Percentiles rank a stretch among this genome's conserved stretches.
These are phyloP conservation scores for Xestia c-nigrum DNA, from an alignment of 2,888 invertebrate genomes.

Conservation along the genomic window DNA sequence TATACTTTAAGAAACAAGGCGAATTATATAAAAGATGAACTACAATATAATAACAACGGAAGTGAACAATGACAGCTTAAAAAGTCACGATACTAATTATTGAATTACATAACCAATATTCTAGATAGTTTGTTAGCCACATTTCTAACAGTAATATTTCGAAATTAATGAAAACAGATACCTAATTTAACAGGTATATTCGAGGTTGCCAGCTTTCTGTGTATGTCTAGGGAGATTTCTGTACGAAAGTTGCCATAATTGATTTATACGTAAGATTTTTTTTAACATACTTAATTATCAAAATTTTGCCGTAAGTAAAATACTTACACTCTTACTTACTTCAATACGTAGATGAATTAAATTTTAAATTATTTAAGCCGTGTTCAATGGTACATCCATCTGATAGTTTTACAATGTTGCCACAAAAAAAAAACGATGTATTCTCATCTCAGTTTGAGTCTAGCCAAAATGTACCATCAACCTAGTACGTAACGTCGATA, in stretches of 20 bases:
- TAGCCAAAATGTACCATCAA: slow-evolving; percentile 29
- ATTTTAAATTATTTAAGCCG: neutral
- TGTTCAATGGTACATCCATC: neutral
- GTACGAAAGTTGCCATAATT: neutral
- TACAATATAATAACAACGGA: too few species aligned
- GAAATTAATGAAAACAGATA: too few species aligned
- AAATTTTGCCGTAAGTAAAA: neutral
- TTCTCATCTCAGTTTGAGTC: neutral
- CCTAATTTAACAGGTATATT: too few species aligned
- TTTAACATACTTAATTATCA: neutral
- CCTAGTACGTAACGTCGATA: neutral
- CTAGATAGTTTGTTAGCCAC: too few species aligned
- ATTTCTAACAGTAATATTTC: too few species aligned
- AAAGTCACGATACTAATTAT: too few species aligned
- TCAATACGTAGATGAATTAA: neutral
- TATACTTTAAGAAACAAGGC: too few species aligned
- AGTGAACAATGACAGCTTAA: too few species aligned
- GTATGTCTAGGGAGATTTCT: neutral
- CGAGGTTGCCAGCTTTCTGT: too few species aligned
- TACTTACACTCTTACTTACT: neutral
- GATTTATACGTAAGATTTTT: neutral
- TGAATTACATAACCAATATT: too few species aligned
- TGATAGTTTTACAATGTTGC: neutral
- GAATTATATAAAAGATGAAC: too few species aligned
- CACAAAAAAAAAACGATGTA: neutral